phyloP scores from a whole-genome alignment of 2,113 vertebrate species.

The Trematocara variabile region DNA sequence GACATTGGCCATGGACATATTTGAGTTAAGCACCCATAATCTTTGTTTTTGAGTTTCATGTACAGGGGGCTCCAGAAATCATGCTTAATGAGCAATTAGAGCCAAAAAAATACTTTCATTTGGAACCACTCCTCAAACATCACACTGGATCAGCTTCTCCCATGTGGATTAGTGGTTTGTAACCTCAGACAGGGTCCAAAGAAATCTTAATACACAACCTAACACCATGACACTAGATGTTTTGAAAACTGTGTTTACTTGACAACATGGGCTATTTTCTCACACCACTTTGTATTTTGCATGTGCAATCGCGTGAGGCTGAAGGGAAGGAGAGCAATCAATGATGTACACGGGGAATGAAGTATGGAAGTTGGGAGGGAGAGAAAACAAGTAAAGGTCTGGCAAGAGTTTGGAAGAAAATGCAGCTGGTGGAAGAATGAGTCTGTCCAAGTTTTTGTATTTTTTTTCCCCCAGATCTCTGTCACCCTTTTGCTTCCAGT shows the following conservation, averaged over 20 bases:
- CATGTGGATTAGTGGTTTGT: constrained; percentile 6
- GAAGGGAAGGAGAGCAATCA: constrained; percentile 38
- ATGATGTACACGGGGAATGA: constrained; percentile 40
- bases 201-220: not conserved
- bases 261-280: constrained; percentile 31
- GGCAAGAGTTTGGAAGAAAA: constrained; percentile 59
- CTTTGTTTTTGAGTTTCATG: not conserved
- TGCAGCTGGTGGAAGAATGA: constrained; percentile 65
- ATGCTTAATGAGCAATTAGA: not conserved
- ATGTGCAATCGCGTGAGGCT: constrained; percentile 38
- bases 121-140: not conserved
- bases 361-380: constrained; percentile 45
- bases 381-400: constrained; percentile 54
- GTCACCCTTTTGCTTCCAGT: constrained; percentile 29
- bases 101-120: not conserved
- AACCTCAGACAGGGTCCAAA: not conserved
- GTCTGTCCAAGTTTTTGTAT: constrained; percentile 47
- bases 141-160: not conserved
- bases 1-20: not conserved
- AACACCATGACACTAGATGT: not conserved
- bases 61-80: not conserved
- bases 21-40: not conserved
- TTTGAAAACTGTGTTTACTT: constrained; percentile 30
- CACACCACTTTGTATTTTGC: constrained; percentile 28
- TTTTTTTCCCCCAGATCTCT: not conserved